phyloP scores from a whole-genome alignment of 2,888 invertebrate genomes.

The Chrysomela aeneicollis region DNA sequence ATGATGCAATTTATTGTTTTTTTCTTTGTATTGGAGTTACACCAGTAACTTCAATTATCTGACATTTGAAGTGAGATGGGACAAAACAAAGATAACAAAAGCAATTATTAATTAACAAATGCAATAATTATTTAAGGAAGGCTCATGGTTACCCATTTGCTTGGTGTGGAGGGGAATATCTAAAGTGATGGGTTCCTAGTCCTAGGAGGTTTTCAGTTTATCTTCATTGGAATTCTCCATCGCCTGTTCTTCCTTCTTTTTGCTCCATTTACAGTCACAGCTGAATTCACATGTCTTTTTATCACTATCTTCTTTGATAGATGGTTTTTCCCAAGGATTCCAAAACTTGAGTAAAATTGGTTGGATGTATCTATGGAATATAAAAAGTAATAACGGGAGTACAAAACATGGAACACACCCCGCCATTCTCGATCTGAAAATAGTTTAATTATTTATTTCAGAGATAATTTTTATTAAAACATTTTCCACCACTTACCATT shows the following conservation, averaged over 20 bases:
- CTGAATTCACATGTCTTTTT: slow-evolving; percentile 45
- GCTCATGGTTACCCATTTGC: not conserved
- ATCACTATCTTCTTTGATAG: slow-evolving; percentile 44
- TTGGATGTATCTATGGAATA: slow-evolving; percentile 87
- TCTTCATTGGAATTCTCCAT: slow-evolving; percentile 13
- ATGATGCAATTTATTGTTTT: too few relatives aligned
- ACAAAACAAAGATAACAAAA: too few relatives aligned
- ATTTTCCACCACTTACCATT: too few relatives aligned
- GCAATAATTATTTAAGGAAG: too few relatives aligned
- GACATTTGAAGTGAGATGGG: too few relatives aligned
- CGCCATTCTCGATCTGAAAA: slow-evolving; percentile 58
- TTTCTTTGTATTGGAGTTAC: too few relatives aligned
- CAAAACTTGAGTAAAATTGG: slow-evolving; percentile 82
- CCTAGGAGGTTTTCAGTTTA: slow-evolving; percentile 30
- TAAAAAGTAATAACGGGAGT: slow-evolving; percentile 80
- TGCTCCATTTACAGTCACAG: slow-evolving; percentile 48
- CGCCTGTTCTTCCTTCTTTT: slow-evolving; percentile 38
- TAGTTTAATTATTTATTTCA: too few relatives aligned
- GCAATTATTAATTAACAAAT: too few relatives aligned
- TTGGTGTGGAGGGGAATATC: too few relatives aligned
- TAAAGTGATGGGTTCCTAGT: slow-evolving; percentile 4
- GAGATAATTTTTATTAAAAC: too few relatives aligned
- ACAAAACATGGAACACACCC: slow-evolving; percentile 85
- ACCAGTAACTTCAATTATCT: too few relatives aligned
- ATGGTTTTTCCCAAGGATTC: slow-evolving; percentile 75